These are phyloP conservation scores for Rapana venosa DNA, from an alignment of 2,888 invertebrate genomes.

Conservation along the genomic window DNA sequence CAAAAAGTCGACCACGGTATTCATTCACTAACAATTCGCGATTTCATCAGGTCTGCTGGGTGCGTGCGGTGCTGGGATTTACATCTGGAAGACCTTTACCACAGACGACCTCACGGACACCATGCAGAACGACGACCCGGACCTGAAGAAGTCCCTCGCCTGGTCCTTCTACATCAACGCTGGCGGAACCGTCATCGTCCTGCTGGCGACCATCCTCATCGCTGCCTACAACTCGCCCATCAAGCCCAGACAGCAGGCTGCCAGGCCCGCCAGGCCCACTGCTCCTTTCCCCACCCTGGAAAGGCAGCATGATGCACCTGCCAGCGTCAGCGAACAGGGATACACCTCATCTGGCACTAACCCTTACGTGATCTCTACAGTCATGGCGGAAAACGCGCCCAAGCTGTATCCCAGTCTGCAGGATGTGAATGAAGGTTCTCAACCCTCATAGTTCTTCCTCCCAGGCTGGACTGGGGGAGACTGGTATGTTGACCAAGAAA, in stretches of 20 bases:
- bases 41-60: not conserved
- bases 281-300: not conserved
- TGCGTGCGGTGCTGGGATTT: not conserved
- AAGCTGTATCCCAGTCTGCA: slow-evolving; percentile 10
- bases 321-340: not conserved
- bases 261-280: not conserved
- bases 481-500: too few species aligned
- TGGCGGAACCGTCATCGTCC: not conserved
- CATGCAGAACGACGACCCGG: not conserved
- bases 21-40: not conserved
- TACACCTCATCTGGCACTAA: not conserved
- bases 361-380: not conserved
- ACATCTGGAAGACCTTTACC: not conserved
- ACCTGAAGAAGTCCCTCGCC: not conserved
- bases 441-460: too few species aligned
- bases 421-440: not conserved
- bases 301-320: not conserved
- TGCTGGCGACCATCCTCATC: slow-evolving; percentile 7
- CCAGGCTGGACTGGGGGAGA: too few species aligned
- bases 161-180: not conserved
- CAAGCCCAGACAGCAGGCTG: not conserved
- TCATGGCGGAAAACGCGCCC: not conserved
- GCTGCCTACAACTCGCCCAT: not conserved
- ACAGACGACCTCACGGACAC: not conserved
- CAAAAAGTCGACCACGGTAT: not conserved